A percentile compares a stretch with the other conserved stretches of the same genome.
phyloP scores from a whole-genome alignment of 1,140 invertebrate species.

The Euura saliciscinereae region DNA sequence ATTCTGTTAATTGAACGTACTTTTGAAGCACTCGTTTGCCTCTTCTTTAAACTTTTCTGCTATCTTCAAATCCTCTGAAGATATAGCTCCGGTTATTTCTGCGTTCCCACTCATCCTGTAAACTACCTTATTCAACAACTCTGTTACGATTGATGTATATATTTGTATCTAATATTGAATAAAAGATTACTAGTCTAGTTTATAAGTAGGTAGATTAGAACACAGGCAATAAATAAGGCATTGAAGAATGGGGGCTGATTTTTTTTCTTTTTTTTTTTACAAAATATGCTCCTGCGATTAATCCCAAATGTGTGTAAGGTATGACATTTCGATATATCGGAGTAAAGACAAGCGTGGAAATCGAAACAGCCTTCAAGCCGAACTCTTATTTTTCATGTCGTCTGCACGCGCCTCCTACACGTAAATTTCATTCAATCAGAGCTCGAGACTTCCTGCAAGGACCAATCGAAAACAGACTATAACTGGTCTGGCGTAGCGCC shows the following conservation, averaged over 20 bases:
- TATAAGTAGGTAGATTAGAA: conserved; percentile 4
- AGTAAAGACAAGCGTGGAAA: too few relatives aligned
- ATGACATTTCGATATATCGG: too few relatives aligned
- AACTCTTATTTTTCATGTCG: too few relatives aligned
- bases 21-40: conserved; percentile 87
- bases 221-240: conserved; percentile 39
- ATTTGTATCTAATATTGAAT: not conserved
- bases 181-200: too few relatives aligned
- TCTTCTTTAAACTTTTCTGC: conserved; percentile 82
- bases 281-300: too few relatives aligned
- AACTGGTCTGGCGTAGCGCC: too few relatives aligned
- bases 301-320: too few relatives aligned
- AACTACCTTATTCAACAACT: not conserved
- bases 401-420: too few relatives aligned
- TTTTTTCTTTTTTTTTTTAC: not conserved
- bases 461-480: too few relatives aligned
- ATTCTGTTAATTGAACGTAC: conserved; percentile 61
- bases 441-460: too few relatives aligned
- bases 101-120: conserved; percentile 42
- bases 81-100: conserved; percentile 28
- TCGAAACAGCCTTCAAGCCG: too few relatives aligned
- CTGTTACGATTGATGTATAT: not conserved
- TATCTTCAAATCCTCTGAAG: conserved; percentile 55
- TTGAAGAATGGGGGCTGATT: conserved; percentile 26
- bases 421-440: too few relatives aligned